Evolutionary conservation across 2,113 vertebrate species (phyloP), one percentile per base, ranked within the genome.

Genomic region (Cyprinus carpio): DNA sequence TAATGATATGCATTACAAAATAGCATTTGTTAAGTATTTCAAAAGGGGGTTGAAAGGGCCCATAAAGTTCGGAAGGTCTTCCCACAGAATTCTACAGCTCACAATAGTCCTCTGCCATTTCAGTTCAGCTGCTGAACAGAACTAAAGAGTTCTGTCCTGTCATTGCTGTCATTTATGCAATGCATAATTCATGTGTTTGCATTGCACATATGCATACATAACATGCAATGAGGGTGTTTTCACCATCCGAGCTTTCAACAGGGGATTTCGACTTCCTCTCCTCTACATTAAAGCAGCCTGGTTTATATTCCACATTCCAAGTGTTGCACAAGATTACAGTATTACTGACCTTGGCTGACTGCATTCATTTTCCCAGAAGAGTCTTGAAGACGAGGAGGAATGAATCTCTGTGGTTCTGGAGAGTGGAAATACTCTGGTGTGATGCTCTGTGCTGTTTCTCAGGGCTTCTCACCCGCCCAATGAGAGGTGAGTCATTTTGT

Each of bases 401-500:
- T 71, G 65, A 37, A 56, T 81, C 46, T 29, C 31, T 4, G 64
- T 40, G 54, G 46, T 80, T 69, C 25, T 80, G 75, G 76, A 67
- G 27, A 85, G 64, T 80, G 64, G 31, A 56, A 60, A 43, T 83
- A 56, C 64, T 81, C 58, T 69, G 84, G 37, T 46, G 75, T 75
- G 60, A 69, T 65, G 80, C 82, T 72, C 81, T 75, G 46, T 34
- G 46, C 27, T 54, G 65, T 40, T 67, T 58, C 51, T 75, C 23
- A 75, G 23, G 56, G 60, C 67, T 77, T 74, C 71, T 81, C 31
- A 64, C 43, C 72, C 11, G 58, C 81, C 58, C 84, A 83, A 85
- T 80, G 75, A 84, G 76, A 64, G 60, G 75, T 54, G 76, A 86
- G 81, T 87, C 84, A 86, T 84, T 84, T 64, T 67, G 83, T 79